A percentile compares a stretch with the other conserved stretches of the same genome.
Evolutionary conservation across 2,797 vertebrate genomes (phyloP).

Genomic region (Myoxocephalus aenaeus): DNA sequence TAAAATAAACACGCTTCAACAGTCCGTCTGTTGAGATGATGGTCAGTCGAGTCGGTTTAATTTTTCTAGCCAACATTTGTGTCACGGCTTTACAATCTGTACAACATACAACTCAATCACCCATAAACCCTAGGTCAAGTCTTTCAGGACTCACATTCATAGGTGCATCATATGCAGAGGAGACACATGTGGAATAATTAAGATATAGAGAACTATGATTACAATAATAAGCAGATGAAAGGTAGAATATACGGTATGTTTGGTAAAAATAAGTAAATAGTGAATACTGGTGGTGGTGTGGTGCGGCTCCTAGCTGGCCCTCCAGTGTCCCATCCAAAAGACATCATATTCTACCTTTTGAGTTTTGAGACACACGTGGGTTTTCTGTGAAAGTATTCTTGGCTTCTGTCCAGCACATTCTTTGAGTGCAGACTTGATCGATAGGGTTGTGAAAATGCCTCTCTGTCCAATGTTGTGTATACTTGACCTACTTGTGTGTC

Average conservation of each 20-base stretch:
- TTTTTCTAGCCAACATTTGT: slow-evolving; percentile 1
- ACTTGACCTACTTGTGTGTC: slow-evolving; percentile 53
- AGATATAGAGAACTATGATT: neutral
- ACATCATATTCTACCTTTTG: neutral
- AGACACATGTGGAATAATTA: neutral
- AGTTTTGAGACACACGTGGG: neutral
- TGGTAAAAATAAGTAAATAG: neutral
- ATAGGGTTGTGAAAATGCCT: slow-evolving; percentile 44
- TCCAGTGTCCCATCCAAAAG: neutral
- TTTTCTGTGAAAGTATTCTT: slow-evolving; percentile 37
- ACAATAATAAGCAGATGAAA: neutral
- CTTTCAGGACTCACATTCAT: neutral
- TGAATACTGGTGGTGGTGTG: neutral
- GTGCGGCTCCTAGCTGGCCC: neutral
- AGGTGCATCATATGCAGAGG: neutral
- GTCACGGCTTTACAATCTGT: neutral
- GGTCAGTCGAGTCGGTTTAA: neutral
- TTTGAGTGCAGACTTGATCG: slow-evolving; percentile 43
- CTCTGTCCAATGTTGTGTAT: slow-evolving; percentile 43
- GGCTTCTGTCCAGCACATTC: slow-evolving; percentile 45
- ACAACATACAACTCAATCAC: neutral
- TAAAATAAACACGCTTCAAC: neutral
- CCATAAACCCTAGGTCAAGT: neutral
- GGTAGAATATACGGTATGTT: neutral
- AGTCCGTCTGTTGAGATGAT: neutral